phyloP scores from a whole-genome alignment of 2,888 invertebrate genomes.

The Protodeltote pygarga region DNA sequence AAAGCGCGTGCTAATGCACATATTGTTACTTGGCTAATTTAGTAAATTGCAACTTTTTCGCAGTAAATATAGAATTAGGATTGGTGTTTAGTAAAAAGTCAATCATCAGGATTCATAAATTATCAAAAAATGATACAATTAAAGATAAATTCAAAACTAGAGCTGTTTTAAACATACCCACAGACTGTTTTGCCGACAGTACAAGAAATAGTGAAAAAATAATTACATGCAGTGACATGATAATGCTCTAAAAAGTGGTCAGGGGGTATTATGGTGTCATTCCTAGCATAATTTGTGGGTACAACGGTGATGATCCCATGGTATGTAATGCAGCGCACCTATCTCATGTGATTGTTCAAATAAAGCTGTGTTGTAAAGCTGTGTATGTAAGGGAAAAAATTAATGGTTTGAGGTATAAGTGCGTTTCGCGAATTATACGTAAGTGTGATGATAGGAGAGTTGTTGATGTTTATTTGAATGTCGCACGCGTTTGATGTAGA shows the following conservation, averaged over 20 bases:
- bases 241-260: conserved; percentile 44
- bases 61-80: too few relatives aligned
- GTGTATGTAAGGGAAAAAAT: conserved; percentile 34
- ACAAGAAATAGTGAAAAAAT: conserved; percentile 51
- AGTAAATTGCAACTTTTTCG: too few relatives aligned
- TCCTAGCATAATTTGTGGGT: conserved; percentile 49
- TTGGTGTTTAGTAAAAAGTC: too few relatives aligned
- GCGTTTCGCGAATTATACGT: conserved; percentile 10
- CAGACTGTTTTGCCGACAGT: conserved; percentile 61
- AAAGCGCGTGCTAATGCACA: too few relatives aligned
- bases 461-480: conserved; percentile 25
- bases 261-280: conserved; percentile 53
- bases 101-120: too few relatives aligned
- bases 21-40: too few relatives aligned
- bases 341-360: conserved; percentile 36
- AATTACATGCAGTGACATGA: conserved; percentile 47
- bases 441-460: conserved; percentile 37
- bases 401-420: conserved; percentile 29
- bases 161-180: too few relatives aligned
- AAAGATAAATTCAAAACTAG: too few relatives aligned
- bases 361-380: conserved; percentile 26
- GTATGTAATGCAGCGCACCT: conserved; percentile 29
- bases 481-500: conserved; percentile 12
- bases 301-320: conserved; percentile 41
- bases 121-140: too few relatives aligned